Evolutionary conservation across 2,888 invertebrate species (phyloP).

Genomic region (Agonopterix arenella): DNA sequence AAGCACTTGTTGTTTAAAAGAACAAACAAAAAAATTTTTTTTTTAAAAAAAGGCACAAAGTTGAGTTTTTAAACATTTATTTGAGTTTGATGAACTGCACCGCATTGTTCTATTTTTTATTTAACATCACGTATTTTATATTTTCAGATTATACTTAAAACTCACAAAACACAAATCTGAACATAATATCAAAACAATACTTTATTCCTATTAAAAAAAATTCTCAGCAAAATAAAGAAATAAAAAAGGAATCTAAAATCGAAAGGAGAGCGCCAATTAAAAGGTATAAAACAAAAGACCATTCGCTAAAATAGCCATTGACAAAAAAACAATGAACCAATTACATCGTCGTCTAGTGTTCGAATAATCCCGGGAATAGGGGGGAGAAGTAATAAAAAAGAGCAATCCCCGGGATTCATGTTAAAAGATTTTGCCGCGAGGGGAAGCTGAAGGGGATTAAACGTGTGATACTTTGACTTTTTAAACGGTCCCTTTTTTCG

Average conservation of each 20-base stretch:
- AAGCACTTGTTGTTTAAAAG: background rate
- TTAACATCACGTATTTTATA: no score
- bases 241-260: no score
- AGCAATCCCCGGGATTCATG: constrained; percentile 51
- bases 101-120: background rate
- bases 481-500: constrained; percentile 45
- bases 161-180: no score
- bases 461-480: constrained; percentile 66
- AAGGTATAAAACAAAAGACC: constrained; percentile 17
- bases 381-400: constrained; percentile 50
- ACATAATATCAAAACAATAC: no score
- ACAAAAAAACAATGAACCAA: constrained; percentile 65
- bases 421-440: constrained; percentile 64
- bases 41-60: background rate
- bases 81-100: no score
- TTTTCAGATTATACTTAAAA: no score
- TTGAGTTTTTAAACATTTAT: no score
- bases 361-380: constrained; percentile 25
- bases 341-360: constrained; percentile 40
- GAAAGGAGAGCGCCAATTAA: no score
- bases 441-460: constrained; percentile 41
- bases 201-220: no score
- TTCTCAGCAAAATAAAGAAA: no score
- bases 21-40: no score
- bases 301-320: constrained; percentile 31